Evolutionary conservation across 2,797 vertebrate species (phyloP), one percentile per base, ranked within the genome.

Genomic region (Paramormyrops hopkinsi): DNA sequence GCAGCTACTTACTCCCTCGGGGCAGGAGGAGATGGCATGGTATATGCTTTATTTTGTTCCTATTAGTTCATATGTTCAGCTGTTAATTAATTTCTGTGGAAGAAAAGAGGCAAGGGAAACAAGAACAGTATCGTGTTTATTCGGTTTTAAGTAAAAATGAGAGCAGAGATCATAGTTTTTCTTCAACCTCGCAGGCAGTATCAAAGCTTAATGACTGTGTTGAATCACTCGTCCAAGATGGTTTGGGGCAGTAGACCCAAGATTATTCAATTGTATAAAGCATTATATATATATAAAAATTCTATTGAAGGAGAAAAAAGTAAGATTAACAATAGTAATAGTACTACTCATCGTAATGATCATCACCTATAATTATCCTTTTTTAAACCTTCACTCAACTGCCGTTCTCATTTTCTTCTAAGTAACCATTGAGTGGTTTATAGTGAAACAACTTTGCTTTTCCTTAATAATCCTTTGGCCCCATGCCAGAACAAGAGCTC

Each of bases 51-150:
- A 85, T 85, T 87, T 87, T 37, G 86, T 87, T n/a, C 17, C 37
- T 41, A 41, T 87, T 87, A 37, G 53, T 87, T 87, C 41, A 87
- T 41, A 56, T 59, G 51, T 87, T 87, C 33, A 37, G 86, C 33
- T 59, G 86, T 87, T 87, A 87, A 87, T 87, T 87, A 56, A 87
- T 87, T 87, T 87, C 48, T n/a, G 25, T 11, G 50, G 50, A 37
- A 51, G 84, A 54, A 12, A 17, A 51, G 50, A n/a, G 33, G 85
- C 53, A 87, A 9, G 86, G 51, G 33, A 44, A 54, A 82, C 17
- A 9, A 87, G 8, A 87, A n/a, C 53, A 9, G 29, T 41, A 53
- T 22, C 33, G 19, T 44, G 86, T 56, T 87, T 54, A 87, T 41
- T 56, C 53, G 22, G 33, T 22, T 87, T 59, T 29, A 56, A 19